These are phyloP conservation scores for Fistularia commersonii DNA, from an alignment of 2,797 vertebrate genomes.

Conservation along the genomic window DNA sequence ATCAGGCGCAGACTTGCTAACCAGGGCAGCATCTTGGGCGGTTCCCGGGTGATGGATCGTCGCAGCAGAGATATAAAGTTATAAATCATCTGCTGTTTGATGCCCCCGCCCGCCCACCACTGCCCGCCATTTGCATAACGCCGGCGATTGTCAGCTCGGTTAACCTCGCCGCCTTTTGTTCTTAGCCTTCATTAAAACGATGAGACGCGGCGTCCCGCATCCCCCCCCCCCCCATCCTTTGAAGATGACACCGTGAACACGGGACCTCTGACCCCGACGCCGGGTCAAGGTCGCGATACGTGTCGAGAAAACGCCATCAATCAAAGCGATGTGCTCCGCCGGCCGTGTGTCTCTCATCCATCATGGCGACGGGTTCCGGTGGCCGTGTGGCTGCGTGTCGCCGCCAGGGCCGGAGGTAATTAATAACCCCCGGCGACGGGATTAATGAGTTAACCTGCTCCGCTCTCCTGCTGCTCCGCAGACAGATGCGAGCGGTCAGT, in stretches of 20 bases:
- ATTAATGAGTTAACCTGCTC: conserved; percentile 72
- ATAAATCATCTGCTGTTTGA: conserved; percentile 64
- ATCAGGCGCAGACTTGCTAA: conserved; percentile 57
- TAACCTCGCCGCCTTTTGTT: conserved; percentile 52
- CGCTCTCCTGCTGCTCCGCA: conserved; percentile 64
- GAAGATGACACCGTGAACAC: conserved; percentile 13
- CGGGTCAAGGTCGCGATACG: conserved; percentile 74
- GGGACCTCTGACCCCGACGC: conserved; percentile 27
- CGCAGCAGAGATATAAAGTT: conserved; percentile 45
- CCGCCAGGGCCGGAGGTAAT: conserved; percentile 60
- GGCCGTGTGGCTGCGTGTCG: conserved; percentile 58
- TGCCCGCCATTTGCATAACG: conserved; percentile 13
- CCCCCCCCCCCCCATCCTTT: too few species aligned
- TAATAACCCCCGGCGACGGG: conserved; percentile 62
- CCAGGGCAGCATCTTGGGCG: conserved; percentile 47
- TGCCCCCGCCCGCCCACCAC: conserved; percentile 31
- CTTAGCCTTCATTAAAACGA: conserved; percentile 55
- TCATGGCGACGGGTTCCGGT: conserved; percentile 66
- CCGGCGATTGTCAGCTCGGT: conserved; percentile 41
- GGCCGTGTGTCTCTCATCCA: conserved; percentile 77
- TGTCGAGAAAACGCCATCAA: conserved; percentile 68
- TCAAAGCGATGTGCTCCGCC: conserved; percentile 69
- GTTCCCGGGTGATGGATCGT: conserved; percentile 53
- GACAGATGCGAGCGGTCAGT: conserved; percentile 67
- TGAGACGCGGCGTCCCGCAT: too few species aligned